Percentiles rank a stretch among this genome's conserved stretches.
These are phyloP conservation scores for Tinea pellionella DNA, from an alignment of 2,888 invertebrate genomes.

Conservation along the genomic window DNA sequence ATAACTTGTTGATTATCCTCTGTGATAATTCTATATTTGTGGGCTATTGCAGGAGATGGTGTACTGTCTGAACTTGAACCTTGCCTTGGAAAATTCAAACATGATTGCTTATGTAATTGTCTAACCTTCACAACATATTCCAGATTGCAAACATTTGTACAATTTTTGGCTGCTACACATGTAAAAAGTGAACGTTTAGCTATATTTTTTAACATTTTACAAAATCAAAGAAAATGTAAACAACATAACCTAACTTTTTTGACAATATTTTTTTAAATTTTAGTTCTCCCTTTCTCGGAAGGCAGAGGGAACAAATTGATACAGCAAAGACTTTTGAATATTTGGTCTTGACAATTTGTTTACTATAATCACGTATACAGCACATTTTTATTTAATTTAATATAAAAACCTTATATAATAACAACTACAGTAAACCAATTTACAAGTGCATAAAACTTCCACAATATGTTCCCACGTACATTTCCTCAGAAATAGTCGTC, in stretches of 20 bases:
- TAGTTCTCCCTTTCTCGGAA: too few species aligned
- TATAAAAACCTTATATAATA: too few species aligned
- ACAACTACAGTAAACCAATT: too few species aligned
- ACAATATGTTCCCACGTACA: too few species aligned
- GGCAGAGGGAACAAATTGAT: too few species aligned
- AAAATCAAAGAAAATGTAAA: neutral
- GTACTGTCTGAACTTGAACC: constrained; percentile 40
- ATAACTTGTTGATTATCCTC: constrained; percentile 78
- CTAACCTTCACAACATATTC: constrained; percentile 24
- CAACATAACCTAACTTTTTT: neutral
- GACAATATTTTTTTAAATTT: neutral
- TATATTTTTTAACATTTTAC: neutral
- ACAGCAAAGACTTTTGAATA: too few species aligned
- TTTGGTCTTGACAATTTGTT: too few species aligned
- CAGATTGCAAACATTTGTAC: neutral
- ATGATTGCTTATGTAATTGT: constrained; percentile 45
- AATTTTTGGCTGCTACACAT: neutral
- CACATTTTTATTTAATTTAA: too few species aligned
- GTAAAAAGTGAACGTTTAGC: neutral
- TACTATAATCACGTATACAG: too few species aligned
- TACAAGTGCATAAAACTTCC: too few species aligned
- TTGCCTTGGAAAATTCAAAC: constrained; percentile 44
- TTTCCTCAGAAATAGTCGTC: too few species aligned
- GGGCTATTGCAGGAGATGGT: constrained; percentile 56
- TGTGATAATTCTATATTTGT: constrained; percentile 76